Base-by-base conservation (phyloP, 2,888 invertebrate species). In the Ctena decussata region DNA sequence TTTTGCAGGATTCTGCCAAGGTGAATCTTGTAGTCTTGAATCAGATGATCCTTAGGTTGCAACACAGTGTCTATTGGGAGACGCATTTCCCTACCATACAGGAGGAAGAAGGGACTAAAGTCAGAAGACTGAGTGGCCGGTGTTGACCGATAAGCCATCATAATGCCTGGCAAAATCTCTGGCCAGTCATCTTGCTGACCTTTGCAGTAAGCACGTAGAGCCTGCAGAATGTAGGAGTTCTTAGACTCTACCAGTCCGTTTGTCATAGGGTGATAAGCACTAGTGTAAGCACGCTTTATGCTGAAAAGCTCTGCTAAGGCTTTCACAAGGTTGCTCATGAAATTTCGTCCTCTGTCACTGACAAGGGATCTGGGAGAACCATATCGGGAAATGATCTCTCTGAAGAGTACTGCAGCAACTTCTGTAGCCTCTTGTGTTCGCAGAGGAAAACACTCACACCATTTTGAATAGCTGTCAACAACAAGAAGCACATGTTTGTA, bases 101-200 rank as follows among this genome's bases (percentile, higher is more conserved):
- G 39, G 0, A 82, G 32, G 35, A 74, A 77, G 72, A 80, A 87
- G 21, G 85, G 84, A 3, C 73, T 77, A 24, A 46, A 75, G 0
- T 80, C 15, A 24, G 86, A 83, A n/a, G 86, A 89, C 27, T 89
- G 77, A 15, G 82, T 87, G 0, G 83, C 86, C 53, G 87, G 90
- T 11, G 87, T 83, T 12, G 46, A 41, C 12, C 86, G 69, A 35
- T 86, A 88, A 0, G 86, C 83, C 89, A 90, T 89, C 80, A 91
- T 75, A 1, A 91, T 81, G 3, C 41, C 15, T 18, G 89, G 86
- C 12, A 89, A 15, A 5, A 86, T 24, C 44, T 87, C 75, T 44
- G 80, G 72, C 86, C 88, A 89, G 53, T 85, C 72, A 18, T 78
- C 76, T 41, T 90, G 87, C 30, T 80, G 32, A 0, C 74, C 77